phyloP scores from a whole-genome alignment of 2,888 invertebrate species.

The Dicycla oo region DNA sequence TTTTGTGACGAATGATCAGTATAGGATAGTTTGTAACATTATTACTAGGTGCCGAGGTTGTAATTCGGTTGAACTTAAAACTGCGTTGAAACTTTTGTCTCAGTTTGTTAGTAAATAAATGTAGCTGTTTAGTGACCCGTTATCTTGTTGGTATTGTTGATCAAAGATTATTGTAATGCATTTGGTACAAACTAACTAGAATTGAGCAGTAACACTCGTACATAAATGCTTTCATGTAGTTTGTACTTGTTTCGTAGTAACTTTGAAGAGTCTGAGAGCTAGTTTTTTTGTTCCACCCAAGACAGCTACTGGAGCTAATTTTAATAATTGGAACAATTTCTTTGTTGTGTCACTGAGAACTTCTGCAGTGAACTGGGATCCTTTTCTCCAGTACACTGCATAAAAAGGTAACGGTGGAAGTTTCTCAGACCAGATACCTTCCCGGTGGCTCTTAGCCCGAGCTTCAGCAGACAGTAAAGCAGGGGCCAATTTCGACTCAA shows the following conservation, averaged over 20 bases:
- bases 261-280: conserved; percentile 75
- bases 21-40: too few relatives aligned
- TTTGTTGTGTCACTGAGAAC: conserved; percentile 72
- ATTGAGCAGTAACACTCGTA: conserved; percentile 64
- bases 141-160: too few relatives aligned
- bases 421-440: conserved; percentile 86
- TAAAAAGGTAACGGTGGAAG: conserved; percentile 84
- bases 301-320: conserved; percentile 75
- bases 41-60: too few relatives aligned
- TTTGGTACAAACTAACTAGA: conserved; percentile 72
- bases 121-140: too few relatives aligned
- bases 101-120: too few relatives aligned
- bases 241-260: conserved; percentile 79
- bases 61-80: too few relatives aligned
- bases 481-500: conserved; percentile 83
- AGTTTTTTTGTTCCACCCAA: conserved; percentile 79
- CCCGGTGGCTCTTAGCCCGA: conserved; percentile 81
- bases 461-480: conserved; percentile 82
- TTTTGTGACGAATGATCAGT: too few relatives aligned
- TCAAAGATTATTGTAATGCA: conserved; percentile 74
- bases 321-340: conserved; percentile 74
- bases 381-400: conserved; percentile 83
- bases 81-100: too few relatives aligned
- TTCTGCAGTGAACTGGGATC: conserved; percentile 71
- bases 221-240: conserved; percentile 82